Evolutionary conservation across 2,888 invertebrate species (phyloP).

Genomic region (Lithosia quadra): DNA sequence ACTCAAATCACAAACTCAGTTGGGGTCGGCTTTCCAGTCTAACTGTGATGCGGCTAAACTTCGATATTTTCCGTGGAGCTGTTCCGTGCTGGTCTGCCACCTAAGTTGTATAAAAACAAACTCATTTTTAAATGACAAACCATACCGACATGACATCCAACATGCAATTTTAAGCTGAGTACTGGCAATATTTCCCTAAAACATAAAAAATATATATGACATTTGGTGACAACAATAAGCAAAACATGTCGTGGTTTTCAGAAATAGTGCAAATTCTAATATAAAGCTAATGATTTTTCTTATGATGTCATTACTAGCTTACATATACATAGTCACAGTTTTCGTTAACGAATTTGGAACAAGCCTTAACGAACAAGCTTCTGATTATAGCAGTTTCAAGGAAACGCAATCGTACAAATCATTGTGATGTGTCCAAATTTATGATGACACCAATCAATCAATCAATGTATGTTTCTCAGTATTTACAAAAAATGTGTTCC

Average conservation of each 20-base stretch:
- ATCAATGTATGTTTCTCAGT: background rate
- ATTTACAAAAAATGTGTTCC: background rate
- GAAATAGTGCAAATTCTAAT: slow-evolving; percentile 41
- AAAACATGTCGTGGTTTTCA: slow-evolving; percentile 58
- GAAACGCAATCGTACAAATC: background rate
- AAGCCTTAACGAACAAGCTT: background rate
- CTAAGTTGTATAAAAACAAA: too few relatives aligned
- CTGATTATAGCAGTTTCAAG: slow-evolving; percentile 8
- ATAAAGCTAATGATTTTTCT: slow-evolving; percentile 67
- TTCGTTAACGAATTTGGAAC: slow-evolving; percentile 52
- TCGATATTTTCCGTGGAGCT: too few relatives aligned
- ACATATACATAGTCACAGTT: slow-evolving; percentile 61
- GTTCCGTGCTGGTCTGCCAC: too few relatives aligned
- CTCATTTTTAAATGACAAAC: background rate
- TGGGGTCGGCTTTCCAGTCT: too few relatives aligned
- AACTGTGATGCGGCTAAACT: too few relatives aligned
- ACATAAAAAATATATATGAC: slow-evolving; percentile 22
- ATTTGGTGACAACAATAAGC: slow-evolving; percentile 29
- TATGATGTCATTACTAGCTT: slow-evolving; percentile 61
- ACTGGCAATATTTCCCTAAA: background rate
- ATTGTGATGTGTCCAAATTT: background rate
- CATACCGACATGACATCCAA: background rate
- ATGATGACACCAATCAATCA: background rate
- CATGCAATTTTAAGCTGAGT: background rate
- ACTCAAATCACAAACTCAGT: too few relatives aligned